Conservation (phyloP, 2,888 invertebrate genomes). For the Cetonia aurata region DNA sequence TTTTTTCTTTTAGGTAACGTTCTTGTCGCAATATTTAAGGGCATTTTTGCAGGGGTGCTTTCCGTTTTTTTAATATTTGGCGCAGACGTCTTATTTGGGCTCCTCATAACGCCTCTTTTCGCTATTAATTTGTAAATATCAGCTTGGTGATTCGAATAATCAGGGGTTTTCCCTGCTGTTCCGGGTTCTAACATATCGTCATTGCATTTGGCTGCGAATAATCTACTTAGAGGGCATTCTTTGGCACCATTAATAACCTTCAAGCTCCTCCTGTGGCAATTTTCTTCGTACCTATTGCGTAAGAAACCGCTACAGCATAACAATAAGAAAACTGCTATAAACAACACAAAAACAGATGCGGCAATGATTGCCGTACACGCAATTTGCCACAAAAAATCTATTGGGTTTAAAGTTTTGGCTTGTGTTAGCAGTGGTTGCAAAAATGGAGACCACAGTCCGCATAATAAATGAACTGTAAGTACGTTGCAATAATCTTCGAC, state of each 20-base stretch:
- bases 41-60: background rate
- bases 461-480: conserved; percentile 59
- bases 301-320: conserved; percentile 46
- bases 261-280: conserved; percentile 46
- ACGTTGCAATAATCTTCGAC: conserved; percentile 65
- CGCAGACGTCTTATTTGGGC: background rate
- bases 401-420: conserved; percentile 42
- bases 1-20: conserved; percentile 27
- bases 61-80: background rate
- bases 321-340: conserved; percentile 38
- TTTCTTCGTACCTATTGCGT: conserved; percentile 49
- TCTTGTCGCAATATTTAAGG: background rate
- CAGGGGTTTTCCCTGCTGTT: conserved; percentile 42
- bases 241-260: conserved; percentile 34
- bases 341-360: conserved; percentile 38
- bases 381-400: conserved; percentile 46
- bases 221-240: conserved; percentile 42
- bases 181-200: conserved; percentile 49
- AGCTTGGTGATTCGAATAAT: background rate
- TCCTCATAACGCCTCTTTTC: too few species aligned
- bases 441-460: conserved; percentile 59
- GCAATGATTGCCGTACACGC: conserved; percentile 39
- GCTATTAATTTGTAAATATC: too few species aligned
- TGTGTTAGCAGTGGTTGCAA: conserved; percentile 56
- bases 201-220: conserved; percentile 42